These are phyloP conservation scores for Nematostella vectensis DNA, from an alignment of 92 coral and sea anemone genomes.

Conservation along the genomic window DNA sequence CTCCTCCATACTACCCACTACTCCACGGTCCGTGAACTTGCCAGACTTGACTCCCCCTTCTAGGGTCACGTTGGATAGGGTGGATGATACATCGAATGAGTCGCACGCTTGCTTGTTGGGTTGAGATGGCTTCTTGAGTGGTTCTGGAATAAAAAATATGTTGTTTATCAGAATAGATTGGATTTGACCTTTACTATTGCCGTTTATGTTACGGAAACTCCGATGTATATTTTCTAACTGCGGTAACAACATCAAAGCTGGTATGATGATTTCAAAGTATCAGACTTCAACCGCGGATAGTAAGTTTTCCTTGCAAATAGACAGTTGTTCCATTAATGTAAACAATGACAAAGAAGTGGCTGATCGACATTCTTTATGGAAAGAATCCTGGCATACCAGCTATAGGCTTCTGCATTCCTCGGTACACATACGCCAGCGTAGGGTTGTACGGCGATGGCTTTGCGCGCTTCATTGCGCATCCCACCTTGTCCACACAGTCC, in stretches of 20 bases:
- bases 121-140: slow-evolving; percentile 37
- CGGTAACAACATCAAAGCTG: no score
- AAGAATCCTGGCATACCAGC: slow-evolving; percentile 52
- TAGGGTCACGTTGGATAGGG: slow-evolving; percentile 71
- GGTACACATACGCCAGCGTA: slow-evolving; percentile 72
- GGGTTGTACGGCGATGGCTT: slow-evolving; percentile 72
- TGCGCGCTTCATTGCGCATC: slow-evolving; percentile 79
- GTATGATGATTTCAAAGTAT: no score
- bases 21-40: slow-evolving; percentile 76
- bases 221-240: no score
- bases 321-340: no score
- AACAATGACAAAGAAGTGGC: no score
- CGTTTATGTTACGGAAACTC: no score
- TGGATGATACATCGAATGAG: slow-evolving; percentile 39
- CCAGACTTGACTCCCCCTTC: slow-evolving; percentile 84
- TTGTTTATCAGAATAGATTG: background rate
- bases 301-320: no score
- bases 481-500: slow-evolving; percentile 53
- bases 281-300: no score
- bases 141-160: slow-evolving; percentile 28
- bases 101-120: slow-evolving; percentile 51
- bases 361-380: no score
- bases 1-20: slow-evolving; percentile 62
- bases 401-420: slow-evolving; percentile 59
- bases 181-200: background rate